Conservation (phyloP, 2,797 vertebrate genomes). For the Phataginus tetradactyla region DNA sequence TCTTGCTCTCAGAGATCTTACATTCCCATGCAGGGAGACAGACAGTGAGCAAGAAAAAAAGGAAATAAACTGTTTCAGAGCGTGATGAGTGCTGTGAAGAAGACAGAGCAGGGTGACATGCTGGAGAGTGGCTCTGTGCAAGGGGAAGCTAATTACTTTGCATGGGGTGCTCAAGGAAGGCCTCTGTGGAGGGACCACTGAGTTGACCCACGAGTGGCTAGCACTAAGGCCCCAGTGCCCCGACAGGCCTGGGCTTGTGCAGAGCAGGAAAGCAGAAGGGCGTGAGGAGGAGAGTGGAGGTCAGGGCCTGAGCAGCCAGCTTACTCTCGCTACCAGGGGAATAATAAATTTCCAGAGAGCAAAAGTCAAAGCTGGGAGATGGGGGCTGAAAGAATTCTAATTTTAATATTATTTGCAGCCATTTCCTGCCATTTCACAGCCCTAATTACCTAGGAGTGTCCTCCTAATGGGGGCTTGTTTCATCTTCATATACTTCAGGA, state of each 20-base stretch:
- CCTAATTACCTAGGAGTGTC: not conserved
- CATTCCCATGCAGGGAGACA: not conserved
- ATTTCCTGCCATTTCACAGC: not conserved
- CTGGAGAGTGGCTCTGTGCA: not conserved
- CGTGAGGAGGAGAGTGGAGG: not conserved
- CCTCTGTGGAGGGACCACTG: not conserved
- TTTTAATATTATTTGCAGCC: not conserved
- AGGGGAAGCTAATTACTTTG: not conserved
- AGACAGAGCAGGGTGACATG: not conserved
- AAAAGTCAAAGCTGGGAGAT: not conserved
- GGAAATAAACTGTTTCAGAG: not conserved
- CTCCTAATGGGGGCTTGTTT: not conserved
- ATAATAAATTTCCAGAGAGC: not conserved
- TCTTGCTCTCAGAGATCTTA: not conserved
- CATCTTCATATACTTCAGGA: not conserved
- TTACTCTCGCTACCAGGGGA: not conserved
- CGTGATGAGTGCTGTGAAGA: not conserved
- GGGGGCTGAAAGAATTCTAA: not conserved
- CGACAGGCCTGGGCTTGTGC: not conserved
- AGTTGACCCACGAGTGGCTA: not conserved
- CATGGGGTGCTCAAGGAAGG: not conserved
- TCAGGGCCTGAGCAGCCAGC: rapidly evolving
- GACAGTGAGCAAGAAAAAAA: not conserved
- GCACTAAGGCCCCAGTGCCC: rapidly evolving
- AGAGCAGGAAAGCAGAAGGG: not conserved